phyloP scores from a whole-genome alignment of 2,888 invertebrate genomes.

The Lottia scabra region DNA sequence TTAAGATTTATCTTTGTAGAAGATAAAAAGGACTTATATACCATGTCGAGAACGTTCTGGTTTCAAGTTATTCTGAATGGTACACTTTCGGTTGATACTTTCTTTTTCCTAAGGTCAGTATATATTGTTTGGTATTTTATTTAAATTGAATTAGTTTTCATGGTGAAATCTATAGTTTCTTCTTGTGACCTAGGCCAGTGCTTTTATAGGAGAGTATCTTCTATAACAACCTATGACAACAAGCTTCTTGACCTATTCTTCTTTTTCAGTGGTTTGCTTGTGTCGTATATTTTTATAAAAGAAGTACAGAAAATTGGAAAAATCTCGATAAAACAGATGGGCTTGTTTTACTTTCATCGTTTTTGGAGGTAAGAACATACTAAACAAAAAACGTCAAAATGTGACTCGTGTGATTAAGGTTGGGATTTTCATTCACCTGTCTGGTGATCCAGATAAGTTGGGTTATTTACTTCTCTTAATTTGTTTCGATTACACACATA shows the following conservation, averaged over 20 bases:
- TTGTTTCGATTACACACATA: no score
- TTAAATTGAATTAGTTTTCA: no score
- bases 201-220: no score
- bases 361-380: constrained; percentile 22
- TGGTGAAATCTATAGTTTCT: no score
- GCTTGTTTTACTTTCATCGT: constrained; percentile 22
- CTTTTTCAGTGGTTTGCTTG: constrained; percentile 17
- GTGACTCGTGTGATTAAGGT: no score
- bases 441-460: no score
- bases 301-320: constrained; percentile 14
- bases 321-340: constrained; percentile 6
- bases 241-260: not conserved
- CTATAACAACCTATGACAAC: no score
- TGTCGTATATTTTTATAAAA: constrained; percentile 18
- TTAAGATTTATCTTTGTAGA: not conserved
- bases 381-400: no score
- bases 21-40: not conserved
- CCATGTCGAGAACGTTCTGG: not conserved
- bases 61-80: constrained; percentile 32
- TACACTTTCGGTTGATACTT: constrained; percentile 34
- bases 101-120: constrained; percentile 30
- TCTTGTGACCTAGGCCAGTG: no score
- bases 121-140: no score
- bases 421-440: no score
- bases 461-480: no score